A percentile compares a stretch with the other conserved stretches of the same genome.
Conservation (phyloP, 2,888 invertebrate genomes). For the Allophyes oxyacanthae region DNA sequence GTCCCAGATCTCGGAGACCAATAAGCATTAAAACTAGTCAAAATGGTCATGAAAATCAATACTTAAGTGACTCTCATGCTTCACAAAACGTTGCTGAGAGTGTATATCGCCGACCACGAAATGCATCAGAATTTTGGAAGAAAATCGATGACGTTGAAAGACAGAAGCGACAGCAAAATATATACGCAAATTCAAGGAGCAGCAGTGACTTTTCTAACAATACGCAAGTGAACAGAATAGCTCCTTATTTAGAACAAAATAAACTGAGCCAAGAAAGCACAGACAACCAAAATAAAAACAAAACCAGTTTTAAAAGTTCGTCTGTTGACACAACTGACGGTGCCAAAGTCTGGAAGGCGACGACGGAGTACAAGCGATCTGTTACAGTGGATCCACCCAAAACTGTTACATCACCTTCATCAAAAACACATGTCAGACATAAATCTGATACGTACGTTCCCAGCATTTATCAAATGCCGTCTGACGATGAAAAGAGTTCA, state of each 20-base stretch:
- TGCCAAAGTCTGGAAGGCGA: conserved; percentile 85
- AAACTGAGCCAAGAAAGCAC: conserved; percentile 65
- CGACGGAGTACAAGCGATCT: conserved; percentile 84
- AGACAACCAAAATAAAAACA: conserved; percentile 75
- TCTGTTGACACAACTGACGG: conserved; percentile 79
- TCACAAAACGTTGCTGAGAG: conserved; percentile 72
- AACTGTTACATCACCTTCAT: conserved; percentile 72
- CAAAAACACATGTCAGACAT: conserved; percentile 82
- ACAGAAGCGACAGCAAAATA: conserved; percentile 75
- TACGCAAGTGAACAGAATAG: conserved; percentile 64
- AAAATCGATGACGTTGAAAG: conserved; percentile 89
- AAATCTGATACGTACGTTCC: conserved; percentile 84
- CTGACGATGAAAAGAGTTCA: conserved; percentile 84
- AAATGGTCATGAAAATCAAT: conserved; percentile 81
- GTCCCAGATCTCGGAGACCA: conserved; percentile 92
- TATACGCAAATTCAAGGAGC: conserved; percentile 76
- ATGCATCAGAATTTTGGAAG: conserved; percentile 91
- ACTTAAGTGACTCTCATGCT: conserved; percentile 86
- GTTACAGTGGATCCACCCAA: conserved; percentile 78
- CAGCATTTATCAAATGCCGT: conserved; percentile 77
- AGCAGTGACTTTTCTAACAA: conserved; percentile 79
- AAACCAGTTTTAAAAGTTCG: conserved; percentile 66
- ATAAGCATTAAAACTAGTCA: conserved; percentile 90
- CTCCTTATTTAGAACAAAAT: conserved; percentile 67
- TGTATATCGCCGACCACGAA: conserved; percentile 80